Percentiles rank a stretch among this genome's conserved stretches.
Conservation (phyloP, 2,888 invertebrate genomes). For the Cryptus armator region DNA sequence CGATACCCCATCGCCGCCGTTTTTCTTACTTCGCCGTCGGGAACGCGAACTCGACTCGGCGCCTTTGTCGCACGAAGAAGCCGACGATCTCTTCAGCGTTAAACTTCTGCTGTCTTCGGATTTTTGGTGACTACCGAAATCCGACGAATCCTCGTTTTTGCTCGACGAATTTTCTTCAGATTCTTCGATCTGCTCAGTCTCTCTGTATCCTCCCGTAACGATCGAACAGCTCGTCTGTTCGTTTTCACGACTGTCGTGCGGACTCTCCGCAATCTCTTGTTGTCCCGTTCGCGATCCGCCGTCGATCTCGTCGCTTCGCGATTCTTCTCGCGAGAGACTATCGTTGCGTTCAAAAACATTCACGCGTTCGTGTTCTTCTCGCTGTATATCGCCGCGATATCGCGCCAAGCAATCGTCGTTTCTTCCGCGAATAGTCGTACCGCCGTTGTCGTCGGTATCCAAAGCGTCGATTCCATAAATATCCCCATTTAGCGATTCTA, state of each 20-base stretch:
- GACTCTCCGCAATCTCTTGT: neutral
- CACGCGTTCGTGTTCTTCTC: constrained; percentile 26
- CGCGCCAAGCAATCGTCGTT: constrained; percentile 46
- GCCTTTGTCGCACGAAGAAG: constrained; percentile 4
- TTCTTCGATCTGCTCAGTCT: constrained; percentile 25
- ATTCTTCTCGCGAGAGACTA: constrained; percentile 13
- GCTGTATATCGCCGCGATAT: constrained; percentile 37
- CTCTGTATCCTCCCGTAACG: constrained; percentile 5
- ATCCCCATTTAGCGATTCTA: constrained; percentile 55
- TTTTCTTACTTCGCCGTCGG: constrained; percentile 77
- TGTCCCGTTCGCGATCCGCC: neutral
- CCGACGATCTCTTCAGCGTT: constrained; percentile 78
- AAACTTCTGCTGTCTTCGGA: constrained; percentile 79
- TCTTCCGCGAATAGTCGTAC: constrained; percentile 20
- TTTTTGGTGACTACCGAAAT: constrained; percentile 69
- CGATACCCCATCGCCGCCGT: constrained; percentile 59
- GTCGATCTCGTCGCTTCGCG: constrained; percentile 36
- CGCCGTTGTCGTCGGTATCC: constrained; percentile 37
- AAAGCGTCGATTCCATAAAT: constrained; percentile 56
- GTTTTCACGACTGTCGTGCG: neutral
- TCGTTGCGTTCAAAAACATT: constrained; percentile 27
- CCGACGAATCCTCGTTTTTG: constrained; percentile 63
- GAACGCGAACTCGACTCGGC: constrained; percentile 70
- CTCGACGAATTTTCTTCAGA: constrained; percentile 25
- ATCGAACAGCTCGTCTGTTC: constrained; percentile 14